A percentile compares a stretch with the other conserved stretches of the same genome.
phyloP scores from a whole-genome alignment of 2,797 vertebrate species.

The Girardinus metallicus region DNA sequence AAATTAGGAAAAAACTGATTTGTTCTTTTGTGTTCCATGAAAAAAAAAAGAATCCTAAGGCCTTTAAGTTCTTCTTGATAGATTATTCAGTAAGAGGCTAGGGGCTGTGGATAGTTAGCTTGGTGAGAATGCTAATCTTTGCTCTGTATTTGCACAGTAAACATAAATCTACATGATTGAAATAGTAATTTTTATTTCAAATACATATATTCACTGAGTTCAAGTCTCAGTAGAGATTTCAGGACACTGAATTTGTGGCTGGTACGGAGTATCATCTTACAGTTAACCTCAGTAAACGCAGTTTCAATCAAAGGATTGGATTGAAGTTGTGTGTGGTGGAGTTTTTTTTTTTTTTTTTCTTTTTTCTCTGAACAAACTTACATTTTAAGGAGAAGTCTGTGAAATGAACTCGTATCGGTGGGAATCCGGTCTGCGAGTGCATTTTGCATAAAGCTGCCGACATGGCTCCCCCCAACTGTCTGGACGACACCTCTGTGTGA shows the following conservation, averaged over 20 bases:
- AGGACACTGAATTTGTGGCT: background rate
- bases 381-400: background rate
- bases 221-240: background rate
- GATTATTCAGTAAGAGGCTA: background rate
- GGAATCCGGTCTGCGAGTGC: background rate
- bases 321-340: background rate
- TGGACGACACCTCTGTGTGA: constrained; percentile 55
- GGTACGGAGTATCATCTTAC: background rate
- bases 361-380: background rate
- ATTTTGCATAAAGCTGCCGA: constrained; percentile 16
- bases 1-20: background rate
- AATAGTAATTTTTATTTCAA: background rate
- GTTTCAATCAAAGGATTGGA: background rate
- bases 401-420: background rate
- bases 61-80: background rate
- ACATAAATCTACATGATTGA: background rate
- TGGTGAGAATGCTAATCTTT: background rate
- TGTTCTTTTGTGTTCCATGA: background rate
- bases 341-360: background rate
- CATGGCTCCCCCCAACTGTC: constrained; percentile 33
- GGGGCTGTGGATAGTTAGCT: background rate
- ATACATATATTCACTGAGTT: background rate
- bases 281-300: background rate
- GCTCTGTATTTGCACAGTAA: background rate
- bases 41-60: background rate